Percentiles rank a stretch among this genome's conserved stretches.
Evolutionary conservation across 2,113 vertebrate genomes (phyloP).

Genomic region (Neolamprologus falcicula): DNA sequence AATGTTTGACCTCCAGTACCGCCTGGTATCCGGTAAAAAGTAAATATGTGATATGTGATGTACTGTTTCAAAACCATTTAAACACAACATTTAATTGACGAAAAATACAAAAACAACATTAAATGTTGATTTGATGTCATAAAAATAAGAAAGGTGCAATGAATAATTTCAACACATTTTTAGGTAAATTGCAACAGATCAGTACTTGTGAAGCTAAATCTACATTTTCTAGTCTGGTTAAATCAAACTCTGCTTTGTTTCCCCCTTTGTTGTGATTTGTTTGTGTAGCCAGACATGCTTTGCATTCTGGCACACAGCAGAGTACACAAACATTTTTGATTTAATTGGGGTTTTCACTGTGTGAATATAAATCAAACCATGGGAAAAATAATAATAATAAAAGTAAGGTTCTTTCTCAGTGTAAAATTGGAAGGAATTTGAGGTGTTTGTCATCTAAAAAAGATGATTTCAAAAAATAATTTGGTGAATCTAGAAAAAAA

Average conservation of each 20-base stretch:
- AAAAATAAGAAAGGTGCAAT: neutral
- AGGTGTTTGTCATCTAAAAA: neutral
- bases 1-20: neutral
- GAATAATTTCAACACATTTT: neutral
- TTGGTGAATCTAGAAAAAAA: neutral
- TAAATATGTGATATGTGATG: neutral
- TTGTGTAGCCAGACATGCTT: neutral
- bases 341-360: neutral
- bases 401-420: neutral
- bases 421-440: neutral
- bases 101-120: neutral
- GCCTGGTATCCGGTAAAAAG: neutral
- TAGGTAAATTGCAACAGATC: neutral
- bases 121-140: neutral
- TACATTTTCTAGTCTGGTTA: neutral
- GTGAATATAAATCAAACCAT: neutral
- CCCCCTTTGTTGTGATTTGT: neutral
- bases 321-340: neutral
- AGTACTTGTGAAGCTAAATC: neutral
- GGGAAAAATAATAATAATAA: neutral
- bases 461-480: neutral
- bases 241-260: neutral
- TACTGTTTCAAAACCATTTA: neutral
- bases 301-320: neutral
- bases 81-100: neutral